Conservation (phyloP, 2,888 invertebrate species). For the Isoperla grammatica region DNA sequence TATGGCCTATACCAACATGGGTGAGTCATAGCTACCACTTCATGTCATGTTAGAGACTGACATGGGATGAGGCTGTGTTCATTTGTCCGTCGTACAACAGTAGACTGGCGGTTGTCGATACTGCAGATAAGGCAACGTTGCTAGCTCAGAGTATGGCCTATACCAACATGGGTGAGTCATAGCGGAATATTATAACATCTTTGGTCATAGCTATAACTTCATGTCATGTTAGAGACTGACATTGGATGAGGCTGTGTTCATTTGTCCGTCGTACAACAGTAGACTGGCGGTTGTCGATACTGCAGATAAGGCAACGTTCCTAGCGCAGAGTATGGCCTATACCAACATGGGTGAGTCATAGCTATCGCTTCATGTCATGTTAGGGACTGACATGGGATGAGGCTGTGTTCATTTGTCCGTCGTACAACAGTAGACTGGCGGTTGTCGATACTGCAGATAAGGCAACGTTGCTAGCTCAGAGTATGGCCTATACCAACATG, state of each 20-base stretch:
- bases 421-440: conserved; percentile 40
- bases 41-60: conserved; percentile 46
- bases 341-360: too few relatives aligned
- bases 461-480: conserved; percentile 48
- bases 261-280: conserved; percentile 38
- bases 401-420: conserved; percentile 43
- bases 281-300: conserved; percentile 45
- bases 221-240: conserved; percentile 46
- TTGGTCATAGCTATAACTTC: conserved; percentile 46
- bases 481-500: too few relatives aligned
- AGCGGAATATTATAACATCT: too few relatives aligned
- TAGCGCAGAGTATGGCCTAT: too few relatives aligned
- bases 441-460: conserved; percentile 46
- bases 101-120: conserved; percentile 45
- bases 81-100: conserved; percentile 38
- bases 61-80: conserved; percentile 49
- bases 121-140: conserved; percentile 46
- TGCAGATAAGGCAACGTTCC: conserved; percentile 46
- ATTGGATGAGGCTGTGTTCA: conserved; percentile 48
- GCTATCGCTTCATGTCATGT: too few relatives aligned
- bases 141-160: conserved; percentile 49
- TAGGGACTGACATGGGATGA: conserved; percentile 49
- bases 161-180: too few relatives aligned
- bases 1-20: too few relatives aligned
- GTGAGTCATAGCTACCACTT: conserved; percentile 47